phyloP scores from a whole-genome alignment of 2,888 invertebrate species.

The Cyclophora punctaria region DNA sequence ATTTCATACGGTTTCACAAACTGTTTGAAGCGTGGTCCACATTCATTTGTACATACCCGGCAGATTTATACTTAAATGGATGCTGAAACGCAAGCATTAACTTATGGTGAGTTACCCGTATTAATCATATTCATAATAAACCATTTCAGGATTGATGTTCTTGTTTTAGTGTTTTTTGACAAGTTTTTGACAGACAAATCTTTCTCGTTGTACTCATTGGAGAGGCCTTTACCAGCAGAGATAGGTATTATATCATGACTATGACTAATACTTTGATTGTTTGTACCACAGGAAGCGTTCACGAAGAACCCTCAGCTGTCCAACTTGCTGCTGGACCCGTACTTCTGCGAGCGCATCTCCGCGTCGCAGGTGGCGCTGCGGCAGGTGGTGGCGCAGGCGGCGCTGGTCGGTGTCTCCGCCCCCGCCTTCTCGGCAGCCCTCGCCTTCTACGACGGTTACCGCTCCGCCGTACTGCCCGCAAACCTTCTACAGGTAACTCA shows the following conservation, averaged over 20 bases:
- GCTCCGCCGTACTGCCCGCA: constrained; percentile 90
- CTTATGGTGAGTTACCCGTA: no score
- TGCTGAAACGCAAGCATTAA: no score
- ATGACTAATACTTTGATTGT: background rate
- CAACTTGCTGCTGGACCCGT: constrained; percentile 93
- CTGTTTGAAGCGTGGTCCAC: no score
- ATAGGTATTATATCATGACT: background rate
- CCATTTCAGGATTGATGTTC: no score
- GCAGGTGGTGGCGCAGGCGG: constrained; percentile 82
- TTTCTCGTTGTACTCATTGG: no score
- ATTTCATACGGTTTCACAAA: no score
- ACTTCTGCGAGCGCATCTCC: constrained; percentile 90
- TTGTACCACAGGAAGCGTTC: constrained; percentile 82
- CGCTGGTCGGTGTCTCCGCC: constrained; percentile 90
- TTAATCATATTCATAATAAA: no score
- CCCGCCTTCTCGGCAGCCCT: constrained; percentile 95
- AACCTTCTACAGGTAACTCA: constrained; percentile 89
- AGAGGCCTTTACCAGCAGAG: background rate
- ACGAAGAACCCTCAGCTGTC: constrained; percentile 89
- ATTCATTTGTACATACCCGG: no score
- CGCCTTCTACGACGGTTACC: constrained; percentile 98
- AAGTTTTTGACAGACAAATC: no score
- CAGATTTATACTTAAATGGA: no score
- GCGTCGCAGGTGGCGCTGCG: constrained; percentile 90
- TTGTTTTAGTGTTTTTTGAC: no score